Evolutionary conservation across 2,888 invertebrate genomes (phyloP).

Genomic region (Neoscelio sp.): DNA sequence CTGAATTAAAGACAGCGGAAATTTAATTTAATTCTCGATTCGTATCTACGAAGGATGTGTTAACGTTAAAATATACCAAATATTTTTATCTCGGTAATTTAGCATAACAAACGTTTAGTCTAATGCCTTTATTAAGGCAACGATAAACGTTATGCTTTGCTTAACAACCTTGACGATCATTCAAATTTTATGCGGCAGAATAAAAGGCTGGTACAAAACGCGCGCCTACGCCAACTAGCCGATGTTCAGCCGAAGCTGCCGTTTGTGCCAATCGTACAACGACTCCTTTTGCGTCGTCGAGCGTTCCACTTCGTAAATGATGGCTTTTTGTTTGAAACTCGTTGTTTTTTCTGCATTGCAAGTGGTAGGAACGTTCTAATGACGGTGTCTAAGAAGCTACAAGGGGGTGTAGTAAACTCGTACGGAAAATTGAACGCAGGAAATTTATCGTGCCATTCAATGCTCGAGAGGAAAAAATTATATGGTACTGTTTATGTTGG

Average conservation of each 20-base stretch:
- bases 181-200: slow-evolving; percentile 72
- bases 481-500: slow-evolving; percentile 16
- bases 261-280: slow-evolving; percentile 22
- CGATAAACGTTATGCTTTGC: slow-evolving; percentile 43
- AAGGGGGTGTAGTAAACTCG: slow-evolving; percentile 38
- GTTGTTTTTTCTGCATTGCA: slow-evolving; percentile 24
- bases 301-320: slow-evolving; percentile 38
- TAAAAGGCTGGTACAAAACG: slow-evolving; percentile 35
- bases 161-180: slow-evolving; percentile 71
- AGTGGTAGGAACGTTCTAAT: slow-evolving; percentile 33
- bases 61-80: too few species aligned
- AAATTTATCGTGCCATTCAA: slow-evolving; percentile 36
- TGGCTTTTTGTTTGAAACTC: slow-evolving; percentile 26
- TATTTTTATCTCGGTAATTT: slow-evolving; percentile 26
- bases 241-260: slow-evolving; percentile 22
- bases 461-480: slow-evolving; percentile 3
- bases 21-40: too few species aligned
- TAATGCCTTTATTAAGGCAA: slow-evolving; percentile 55
- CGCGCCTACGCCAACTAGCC: slow-evolving; percentile 45
- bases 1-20: too few species aligned
- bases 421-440: slow-evolving; percentile 16
- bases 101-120: slow-evolving; percentile 41
- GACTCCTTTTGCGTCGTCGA: slow-evolving; percentile 41
- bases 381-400: slow-evolving; percentile 20
- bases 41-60: too few species aligned